A percentile compares a stretch with the other conserved stretches of the same genome.
These are phyloP conservation scores for Aromia moschata DNA, from an alignment of 2,888 invertebrate species.

Conservation along the genomic window DNA sequence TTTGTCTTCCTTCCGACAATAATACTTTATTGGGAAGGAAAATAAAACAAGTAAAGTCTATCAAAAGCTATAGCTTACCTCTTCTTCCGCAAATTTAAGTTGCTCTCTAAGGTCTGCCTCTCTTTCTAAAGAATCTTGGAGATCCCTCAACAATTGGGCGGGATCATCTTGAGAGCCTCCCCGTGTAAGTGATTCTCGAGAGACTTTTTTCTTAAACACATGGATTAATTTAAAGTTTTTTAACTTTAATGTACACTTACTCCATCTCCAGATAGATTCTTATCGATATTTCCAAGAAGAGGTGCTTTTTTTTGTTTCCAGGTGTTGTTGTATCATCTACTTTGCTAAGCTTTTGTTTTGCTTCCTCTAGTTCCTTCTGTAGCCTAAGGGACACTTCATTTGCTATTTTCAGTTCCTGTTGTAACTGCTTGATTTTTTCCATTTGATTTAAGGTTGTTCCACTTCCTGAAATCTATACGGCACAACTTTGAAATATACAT, in stretches of 20 bases:
- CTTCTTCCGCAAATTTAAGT: conserved; percentile 90
- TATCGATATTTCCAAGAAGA: conserved; percentile 67
- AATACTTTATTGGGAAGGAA: not conserved
- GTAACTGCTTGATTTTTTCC: conserved; percentile 80
- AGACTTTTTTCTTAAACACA: conserved; percentile 68
- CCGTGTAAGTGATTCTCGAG: conserved; percentile 77
- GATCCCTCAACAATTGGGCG: conserved; percentile 82
- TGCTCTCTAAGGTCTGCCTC: conserved; percentile 95
- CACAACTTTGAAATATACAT: conserved; percentile 28
- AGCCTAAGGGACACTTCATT: conserved; percentile 77
- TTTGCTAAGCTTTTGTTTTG: conserved; percentile 67
- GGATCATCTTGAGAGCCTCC: conserved; percentile 85
- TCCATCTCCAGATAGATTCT: conserved; percentile 69
- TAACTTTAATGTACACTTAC: conserved; percentile 58
- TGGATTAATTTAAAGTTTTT: conserved; percentile 24
- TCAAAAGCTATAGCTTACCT: conserved; percentile 66
- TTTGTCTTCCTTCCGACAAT: not conserved
- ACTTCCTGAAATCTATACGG: conserved; percentile 64
- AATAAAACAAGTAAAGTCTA: not conserved
- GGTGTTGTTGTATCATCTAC: conserved; percentile 55
- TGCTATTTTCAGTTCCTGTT: conserved; percentile 84
- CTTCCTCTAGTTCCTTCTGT: conserved; percentile 76
- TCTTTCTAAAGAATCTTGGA: conserved; percentile 91
- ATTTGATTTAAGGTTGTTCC: conserved; percentile 71
- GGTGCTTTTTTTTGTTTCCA: conserved; percentile 68